Evolutionary conservation across 2,888 invertebrate genomes (phyloP), one percentile per base, ranked within the genome.

Genomic region (Resseliella maxima): DNA sequence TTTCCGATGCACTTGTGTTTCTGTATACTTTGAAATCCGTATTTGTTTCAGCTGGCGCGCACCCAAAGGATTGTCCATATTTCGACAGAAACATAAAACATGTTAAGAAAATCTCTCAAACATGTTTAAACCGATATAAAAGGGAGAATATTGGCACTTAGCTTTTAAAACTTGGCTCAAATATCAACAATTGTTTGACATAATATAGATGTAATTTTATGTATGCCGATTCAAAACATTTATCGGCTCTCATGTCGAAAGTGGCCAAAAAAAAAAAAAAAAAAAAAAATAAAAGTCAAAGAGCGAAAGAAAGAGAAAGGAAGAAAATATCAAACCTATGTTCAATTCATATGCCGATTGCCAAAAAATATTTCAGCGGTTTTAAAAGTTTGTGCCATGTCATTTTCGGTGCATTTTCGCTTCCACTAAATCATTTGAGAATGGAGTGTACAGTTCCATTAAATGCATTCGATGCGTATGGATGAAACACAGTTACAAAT

Each of bases 81-180:
- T 50, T 50, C 12, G 46, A 50, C 46, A 59, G 59, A 59, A 59
- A 59, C 24, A 59, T 59, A 59, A 59, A 59, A 24, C 24, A 59
- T 59, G 59, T 3, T 59, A 59, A 24, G 59, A 59, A n/a, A 59
- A n/a, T n/a, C n/a, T 59, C 59, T 59, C 24, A 3, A 59, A 59
- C 59, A 59, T 59, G 59, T 24, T 59, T 59, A n/a, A 59, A 24
- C 24, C 59, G 59, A 59, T 59, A 24, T 59, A 59, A 59, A 59
- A 59, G 59, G 5, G 24, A 59, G 24, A 59, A 59, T 59, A 59
- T 59, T 59, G 59, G 59, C 59, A 59, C 24, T 59, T 59, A 59
- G 10, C 59, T 59, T 59, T 59, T 59, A 24, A 59, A 59, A 24
- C 59, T 59, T 59, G 59, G 59, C 59, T 59, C 59, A 59, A 59